phyloP scores from a whole-genome alignment of 2,113 vertebrate genomes.

The Cephalopholis sonnerati region DNA sequence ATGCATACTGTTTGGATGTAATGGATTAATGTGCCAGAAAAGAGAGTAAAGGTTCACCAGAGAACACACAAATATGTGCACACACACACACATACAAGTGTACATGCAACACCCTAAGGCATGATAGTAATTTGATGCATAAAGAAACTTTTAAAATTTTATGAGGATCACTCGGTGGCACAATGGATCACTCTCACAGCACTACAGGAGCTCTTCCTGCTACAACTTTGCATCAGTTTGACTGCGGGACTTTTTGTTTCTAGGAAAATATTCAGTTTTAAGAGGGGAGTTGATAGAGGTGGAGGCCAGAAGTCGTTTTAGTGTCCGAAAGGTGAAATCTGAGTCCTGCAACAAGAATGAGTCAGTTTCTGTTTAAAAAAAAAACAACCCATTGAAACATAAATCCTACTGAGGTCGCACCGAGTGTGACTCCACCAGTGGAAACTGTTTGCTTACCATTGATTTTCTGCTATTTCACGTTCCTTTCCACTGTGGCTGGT shows the following conservation, averaged over 20 bases:
- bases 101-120: constrained; percentile 20
- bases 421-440: not conserved
- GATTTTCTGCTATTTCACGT: constrained; percentile 62
- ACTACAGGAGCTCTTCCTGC: constrained; percentile 19
- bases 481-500: constrained; percentile 25
- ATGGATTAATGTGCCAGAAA: constrained; percentile 70
- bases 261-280: not conserved
- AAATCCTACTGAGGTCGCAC: constrained; percentile 33
- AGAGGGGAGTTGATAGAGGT: not conserved
- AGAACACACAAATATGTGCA: constrained; percentile 18
- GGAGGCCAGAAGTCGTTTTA: not conserved
- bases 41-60: constrained; percentile 50
- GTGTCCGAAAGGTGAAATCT: not conserved
- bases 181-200: constrained; percentile 26
- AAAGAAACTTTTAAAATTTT: constrained; percentile 48
- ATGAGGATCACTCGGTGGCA: constrained; percentile 21
- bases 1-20: constrained; percentile 47
- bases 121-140: constrained; percentile 33
- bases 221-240: constrained; percentile 8
- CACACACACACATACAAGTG: not conserved
- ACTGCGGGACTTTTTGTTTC: constrained; percentile 10
- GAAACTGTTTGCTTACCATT: constrained; percentile 56
- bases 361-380: constrained; percentile 23
- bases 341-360: not conserved
- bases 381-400: not conserved